These are phyloP conservation scores for Ceyx margarethae DNA, from an alignment of 2,113 vertebrate species.

Conservation along the genomic window DNA sequence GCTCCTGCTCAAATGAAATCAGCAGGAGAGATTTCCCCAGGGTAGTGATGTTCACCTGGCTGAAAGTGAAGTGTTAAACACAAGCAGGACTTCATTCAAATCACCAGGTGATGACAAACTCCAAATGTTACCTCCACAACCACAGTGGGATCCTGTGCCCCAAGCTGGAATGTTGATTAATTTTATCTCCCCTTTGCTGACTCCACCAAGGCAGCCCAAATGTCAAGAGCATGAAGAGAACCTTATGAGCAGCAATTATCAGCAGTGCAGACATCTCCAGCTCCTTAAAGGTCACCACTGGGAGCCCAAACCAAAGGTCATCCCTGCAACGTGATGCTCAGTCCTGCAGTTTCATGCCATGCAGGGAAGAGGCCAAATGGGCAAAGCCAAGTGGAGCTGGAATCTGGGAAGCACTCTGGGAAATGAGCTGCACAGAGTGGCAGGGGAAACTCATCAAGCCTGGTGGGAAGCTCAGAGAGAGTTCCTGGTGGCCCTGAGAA, in stretches of 20 bases:
- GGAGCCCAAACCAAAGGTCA: constrained; percentile 42
- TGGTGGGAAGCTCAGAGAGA: not conserved
- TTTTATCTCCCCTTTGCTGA: constrained; percentile 53
- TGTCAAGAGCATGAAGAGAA: constrained; percentile 43
- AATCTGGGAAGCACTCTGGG: not conserved
- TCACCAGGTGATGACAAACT: constrained; percentile 64
- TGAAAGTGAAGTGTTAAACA: not conserved
- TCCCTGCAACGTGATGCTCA: not conserved
- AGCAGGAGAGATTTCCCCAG: not conserved
- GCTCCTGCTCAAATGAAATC: not conserved
- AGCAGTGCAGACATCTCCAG: constrained; percentile 11
- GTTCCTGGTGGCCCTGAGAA: not conserved
- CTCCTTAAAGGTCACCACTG: not conserved
- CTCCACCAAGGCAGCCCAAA: constrained; percentile 36
- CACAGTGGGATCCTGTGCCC: not conserved
- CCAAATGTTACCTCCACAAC: constrained; percentile 40
- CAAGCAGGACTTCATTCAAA: constrained; percentile 28
- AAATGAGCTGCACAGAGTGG: not conserved
- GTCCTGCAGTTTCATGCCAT: not conserved
- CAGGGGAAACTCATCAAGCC: not conserved
- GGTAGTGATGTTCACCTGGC: not conserved
- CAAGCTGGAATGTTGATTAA: constrained; percentile 39
- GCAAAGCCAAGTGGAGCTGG: not conserved
- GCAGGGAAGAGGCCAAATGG: not conserved
- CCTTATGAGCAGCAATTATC: not conserved